Base-by-base conservation (phyloP, 35 echinoderm and acorn worm genomes). In the Eucidaris tribuloides region DNA sequence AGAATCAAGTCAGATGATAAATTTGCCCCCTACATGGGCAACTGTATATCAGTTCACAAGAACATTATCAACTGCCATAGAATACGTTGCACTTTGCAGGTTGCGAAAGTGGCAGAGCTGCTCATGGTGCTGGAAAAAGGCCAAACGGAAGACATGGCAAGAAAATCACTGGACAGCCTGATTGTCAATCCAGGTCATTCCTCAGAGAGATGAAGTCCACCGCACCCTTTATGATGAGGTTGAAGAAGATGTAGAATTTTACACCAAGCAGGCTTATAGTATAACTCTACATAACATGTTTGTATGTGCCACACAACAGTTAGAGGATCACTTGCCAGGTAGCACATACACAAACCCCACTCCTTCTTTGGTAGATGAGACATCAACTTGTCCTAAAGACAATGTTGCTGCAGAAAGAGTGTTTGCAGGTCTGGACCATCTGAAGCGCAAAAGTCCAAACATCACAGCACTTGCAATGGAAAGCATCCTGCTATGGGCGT, bases 371-470 rank as follows among this genome's bases (percentile, higher is more conserved):
- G 6, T 24, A 13, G 11, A 54, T 1, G 44, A 31, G 22, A 65
- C 80, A 65, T 4, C 37, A 28, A 82, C 80, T 30, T 65, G 55
- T 42, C 80, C 80, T 14, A 82, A 82, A n/a, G 54, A 82, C 56
- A 82, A 82, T 41, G 40, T 82, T 41, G 57, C 29, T 20, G 55
- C 80, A 2, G 80, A 82, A 43, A 3, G 81, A 2, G 31, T 83
- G 1, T 83, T 83, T 83, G 81, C 81, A 20, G 81, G 81, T 17
- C 18, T 83, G 36, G 81, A 71, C 40, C 57, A 83, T 28, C 81
- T 83, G 4, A 83, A 71, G 25, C 48, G 48, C 48, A 9, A 52
- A 52, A 52, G 48, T 52, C 48, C 48, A 52, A 52, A 52, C 9
- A 52, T 52, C 48, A 9, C 48, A 52, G 48, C 48, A 52, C 48